Evolutionary conservation across 2,113 vertebrate species (phyloP), one percentile per base, ranked within the genome.

Genomic region (Rousettus leschenaultii): DNA sequence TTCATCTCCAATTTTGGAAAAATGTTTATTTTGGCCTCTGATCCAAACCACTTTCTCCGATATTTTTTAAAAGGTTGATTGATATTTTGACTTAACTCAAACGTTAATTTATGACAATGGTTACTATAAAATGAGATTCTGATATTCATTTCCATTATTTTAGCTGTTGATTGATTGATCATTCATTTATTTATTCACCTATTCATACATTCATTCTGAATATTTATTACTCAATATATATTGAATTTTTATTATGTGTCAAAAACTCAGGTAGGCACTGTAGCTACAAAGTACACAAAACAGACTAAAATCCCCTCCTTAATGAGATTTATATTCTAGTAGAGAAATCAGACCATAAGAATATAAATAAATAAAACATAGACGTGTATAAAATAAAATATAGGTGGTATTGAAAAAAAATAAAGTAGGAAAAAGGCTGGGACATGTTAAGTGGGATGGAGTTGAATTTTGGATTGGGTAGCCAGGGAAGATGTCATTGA

Each of bases 101-200:
- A 38, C 78, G 7, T 73, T 94, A 88, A 63, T 45, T 21, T 93
- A 30, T 18, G 91, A 71, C 22, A 43, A 48, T 70, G 45, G 11
- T 59, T 83, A 65, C 7, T 68, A 51, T 85, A 93, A 88, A 90
- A 91, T 84, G 38, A 95, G n/a, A 88, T 91, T 88, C 28, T 80
- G 38, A 45, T 88, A 35, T 63, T 89, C 5, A 65, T 79, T 86
- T 96, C 18, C n/a, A 75, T 94, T 96, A 95, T 15, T 86, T 70
- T 84, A 79, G 38, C 53, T 40, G 77, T 43, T 63, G 71, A 66
- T 43, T 63, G 71, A 66, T 77, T 30, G 40, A 79, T 71, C n/a
- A 78, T 35, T 71, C n/a, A 78, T 35, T 88, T 48, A 83, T 73
- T 92, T 86, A 63, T 68, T 91, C 5, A 21, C 33, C 19, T 30